Base-by-base conservation (phyloP, 2,888 invertebrate species). In the Brachylomia viminalis region DNA sequence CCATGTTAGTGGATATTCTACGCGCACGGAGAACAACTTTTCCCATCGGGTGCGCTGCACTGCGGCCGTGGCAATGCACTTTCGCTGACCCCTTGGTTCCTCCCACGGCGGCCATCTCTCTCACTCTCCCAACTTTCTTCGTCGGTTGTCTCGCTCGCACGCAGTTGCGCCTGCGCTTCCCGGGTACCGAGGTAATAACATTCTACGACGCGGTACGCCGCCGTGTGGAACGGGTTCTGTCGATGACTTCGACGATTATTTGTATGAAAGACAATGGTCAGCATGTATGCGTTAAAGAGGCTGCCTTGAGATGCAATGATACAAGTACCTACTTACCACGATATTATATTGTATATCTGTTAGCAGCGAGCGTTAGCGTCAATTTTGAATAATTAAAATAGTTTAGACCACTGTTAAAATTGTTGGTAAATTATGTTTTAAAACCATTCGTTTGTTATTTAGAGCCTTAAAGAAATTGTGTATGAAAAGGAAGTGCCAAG, bases 41-140 rank as follows among this genome's bases (percentile, higher is more conserved):
- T 95, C 95, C 94, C 95, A 95, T 94, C 95, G 95, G 92, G 93
- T 93, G 94, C 94, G 91, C 92, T 91, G 94, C 93, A 93, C 93
- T 90, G 93, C 92, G 92, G 93, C 94, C 95, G 95, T 94, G 96
- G 95, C 96, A 96, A 96, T 96, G 96, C 95, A 96, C 96, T 96
- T 96, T 96, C 96, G 94, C 96, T 96, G 96, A 96, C 96, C 96
- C 95, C 94, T 90, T 94, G 94, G 94, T 94, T 95, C 94, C 95
- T 95, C 95, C 94, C 94, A 95, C 94, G 93, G 90, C 87, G 84
- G 82, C 87, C 89, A 87, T 96, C 96, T 95, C 95, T 85, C 84
- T 96, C 92, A 82, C 93, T 91, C 95, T 80, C 86, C 82, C 75
- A 75, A 91, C 93, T 94, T 94, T 95, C 93, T 93, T 92, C 90